Base-by-base conservation (phyloP, 2,797 vertebrate genomes). In the Lithobates sylvaticus region DNA sequence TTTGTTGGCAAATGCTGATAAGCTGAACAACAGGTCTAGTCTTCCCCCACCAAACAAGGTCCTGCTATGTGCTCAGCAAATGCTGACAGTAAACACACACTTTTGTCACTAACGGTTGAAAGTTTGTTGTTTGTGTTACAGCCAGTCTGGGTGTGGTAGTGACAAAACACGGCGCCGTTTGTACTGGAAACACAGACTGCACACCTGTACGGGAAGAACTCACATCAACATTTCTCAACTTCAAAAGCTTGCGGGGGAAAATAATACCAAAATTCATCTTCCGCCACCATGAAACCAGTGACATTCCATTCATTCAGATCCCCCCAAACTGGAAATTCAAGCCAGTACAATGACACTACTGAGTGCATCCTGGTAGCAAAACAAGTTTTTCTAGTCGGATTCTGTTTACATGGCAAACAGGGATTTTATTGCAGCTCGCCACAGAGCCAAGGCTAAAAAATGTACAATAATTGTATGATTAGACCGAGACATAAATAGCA, bases 311-410 rank as follows among this genome's bases (percentile, higher is more conserved):
- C 21, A 67, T 34, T 67, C 36, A 32, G 39, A 0, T 61, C 36
- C 70, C 21, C 21, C 27, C 34, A 32, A 80, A 75, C 77, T 85
- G 84, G 77, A 67, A 85, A 80, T 64, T 67, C 61, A 67, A 47
- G 42, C 13, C 15, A 6, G 27, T 75, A 80, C 77, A 85, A 75
- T 80, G 77, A 58, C 10, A 29, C 8, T 29, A 44, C 32, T 44
- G 12, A 47, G 36, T 23, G 15, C 5, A 21, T 61, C 29, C 47
- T 36, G 78, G 47, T 71, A n/a, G 47, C 7, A 36, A 34, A 81
- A 71, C 68, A 6, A 27, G 78, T 81, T 61, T 12, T 10, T 32
- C 47, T 27, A 36, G 68, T 81, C 15, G 12, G 44, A 81, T 72
- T 72, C 13, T 10, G 29, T 12, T 32, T 26, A 54, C 13, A 16